phyloP scores from a whole-genome alignment of 2,888 invertebrate species.

The Standfussiana lucernea region DNA sequence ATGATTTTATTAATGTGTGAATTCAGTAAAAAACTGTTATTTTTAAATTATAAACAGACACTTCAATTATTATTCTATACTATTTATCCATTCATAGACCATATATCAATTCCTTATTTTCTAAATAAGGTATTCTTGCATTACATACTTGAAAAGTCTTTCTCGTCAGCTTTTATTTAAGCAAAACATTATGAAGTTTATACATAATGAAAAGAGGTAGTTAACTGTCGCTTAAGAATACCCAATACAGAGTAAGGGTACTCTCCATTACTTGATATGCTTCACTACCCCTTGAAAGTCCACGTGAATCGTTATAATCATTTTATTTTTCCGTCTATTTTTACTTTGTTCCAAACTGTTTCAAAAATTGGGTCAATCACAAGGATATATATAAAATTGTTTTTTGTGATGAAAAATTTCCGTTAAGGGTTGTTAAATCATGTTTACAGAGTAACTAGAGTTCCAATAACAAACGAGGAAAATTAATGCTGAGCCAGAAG shows the following conservation, averaged over 20 bases:
- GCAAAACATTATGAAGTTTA: background rate
- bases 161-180: background rate
- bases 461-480: background rate
- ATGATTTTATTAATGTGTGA: too few relatives aligned
- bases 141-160: background rate
- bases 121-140: background rate
- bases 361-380: conserved; percentile 10
- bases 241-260: background rate
- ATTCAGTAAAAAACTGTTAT: too few relatives aligned
- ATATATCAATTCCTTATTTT: too few relatives aligned
- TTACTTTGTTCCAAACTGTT: background rate
- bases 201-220: conserved; percentile 1
- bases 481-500: background rate
- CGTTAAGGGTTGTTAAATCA: background rate
- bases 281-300: conserved; percentile 5
- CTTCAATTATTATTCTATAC: too few relatives aligned
- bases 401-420: background rate
- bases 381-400: background rate
- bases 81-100: too few relatives aligned
- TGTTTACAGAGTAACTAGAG: background rate
- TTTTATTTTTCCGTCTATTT: conserved; percentile 12
- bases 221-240: background rate
- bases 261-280: conserved; percentile 13
- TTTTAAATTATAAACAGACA: too few relatives aligned
- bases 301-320: conserved; percentile 3